Evolutionary conservation across 2,888 invertebrate genomes (phyloP), one percentile per base, ranked within the genome.

Genomic region (Frankliniella intonsa): DNA sequence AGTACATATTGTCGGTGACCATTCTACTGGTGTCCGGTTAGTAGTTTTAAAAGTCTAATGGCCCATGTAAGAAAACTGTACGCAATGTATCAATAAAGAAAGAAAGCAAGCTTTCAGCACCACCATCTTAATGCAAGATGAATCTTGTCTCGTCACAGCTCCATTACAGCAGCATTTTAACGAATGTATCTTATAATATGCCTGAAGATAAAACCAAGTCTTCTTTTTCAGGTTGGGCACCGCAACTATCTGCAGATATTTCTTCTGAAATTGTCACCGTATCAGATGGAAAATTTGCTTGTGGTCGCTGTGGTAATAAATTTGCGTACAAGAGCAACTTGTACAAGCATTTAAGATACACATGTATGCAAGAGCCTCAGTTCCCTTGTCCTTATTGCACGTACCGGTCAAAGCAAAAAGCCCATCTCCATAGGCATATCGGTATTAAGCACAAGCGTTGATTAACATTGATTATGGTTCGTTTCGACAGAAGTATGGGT

Each of bases 351-450:
- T 25, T 83, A 7, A 80, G 80, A 8, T 83, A 82, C 80, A 82
- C 82, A 50, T 83, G 83, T 50, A 81, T 81, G 25, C 81, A 82
- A 51, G 82, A 83, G 82, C 81, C 82, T 11, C 81, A 50, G 55
- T 82, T 81, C 81, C 80, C 65, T 25, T 83, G 83, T 50, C 25
- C 55, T 10, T 11, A 55, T 38, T 82, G 82, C 27, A 80, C 81
- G n/a, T 82, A 82, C 50, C 82, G 82, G 19, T 76, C 81, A 14
- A 81, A 83, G 55, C 82, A 83, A 50, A 83, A 79, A n/a, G 69
- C 80, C 1, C 65, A 81, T 55, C 80, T 83, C n/a, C 27, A 83
- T 19, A 82, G 79, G 10, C 83, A 83, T 38, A 79, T 83, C 10
- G 50, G 81, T 1, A 11, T 69, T n/a, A 69, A 69, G 22, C 69